A percentile compares a stretch with the other conserved stretches of the same genome.
phyloP scores from a whole-genome alignment of 2,888 invertebrate genomes.

The Ferrisia virgata region DNA sequence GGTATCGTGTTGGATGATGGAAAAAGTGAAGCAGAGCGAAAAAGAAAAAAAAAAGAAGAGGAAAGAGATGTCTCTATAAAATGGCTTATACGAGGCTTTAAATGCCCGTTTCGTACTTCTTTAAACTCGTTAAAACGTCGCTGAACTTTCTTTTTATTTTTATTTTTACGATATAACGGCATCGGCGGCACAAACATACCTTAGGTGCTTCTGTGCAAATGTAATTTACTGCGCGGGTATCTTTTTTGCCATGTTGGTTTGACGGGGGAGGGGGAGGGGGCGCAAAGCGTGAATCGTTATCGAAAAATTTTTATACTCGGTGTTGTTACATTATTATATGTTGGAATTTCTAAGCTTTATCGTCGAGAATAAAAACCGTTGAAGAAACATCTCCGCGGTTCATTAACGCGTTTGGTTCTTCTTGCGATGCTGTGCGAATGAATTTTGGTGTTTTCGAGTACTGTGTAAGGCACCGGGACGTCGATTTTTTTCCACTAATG shows the following conservation, averaged over 20 bases:
- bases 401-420: not conserved
- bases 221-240: not conserved
- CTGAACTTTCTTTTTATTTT: constrained; percentile 36
- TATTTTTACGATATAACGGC: constrained; percentile 22
- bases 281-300: not conserved
- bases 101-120: constrained; percentile 12
- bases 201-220: constrained; percentile 4
- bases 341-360: not conserved
- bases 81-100: constrained; percentile 21
- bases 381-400: constrained; percentile 18
- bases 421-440: not conserved
- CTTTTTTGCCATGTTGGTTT: not conserved
- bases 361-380: constrained; percentile 19
- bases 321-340: not conserved
- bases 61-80: constrained; percentile 10
- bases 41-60: not conserved
- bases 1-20: not conserved
- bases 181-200: not conserved
- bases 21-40: not conserved
- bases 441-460: not conserved
- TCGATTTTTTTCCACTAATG: not conserved
- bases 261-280: not conserved
- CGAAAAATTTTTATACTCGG: constrained; percentile 1
- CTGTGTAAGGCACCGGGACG: not conserved
- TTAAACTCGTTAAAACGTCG: constrained; percentile 26